phyloP scores from a whole-genome alignment of 2,113 vertebrate species.

The Ardeotis arabs region DNA sequence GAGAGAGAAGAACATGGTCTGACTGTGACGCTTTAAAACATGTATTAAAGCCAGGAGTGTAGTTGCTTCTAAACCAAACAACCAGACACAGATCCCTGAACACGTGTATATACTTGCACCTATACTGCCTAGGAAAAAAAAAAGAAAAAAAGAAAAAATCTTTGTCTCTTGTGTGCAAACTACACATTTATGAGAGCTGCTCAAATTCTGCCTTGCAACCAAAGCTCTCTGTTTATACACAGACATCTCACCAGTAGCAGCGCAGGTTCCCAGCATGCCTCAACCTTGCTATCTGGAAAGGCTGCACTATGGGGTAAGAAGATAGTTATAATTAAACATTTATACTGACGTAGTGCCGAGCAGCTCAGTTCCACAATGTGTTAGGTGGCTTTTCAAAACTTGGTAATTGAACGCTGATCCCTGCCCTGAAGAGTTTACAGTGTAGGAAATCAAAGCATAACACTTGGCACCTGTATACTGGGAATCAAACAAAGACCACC shows the following conservation, averaged over 20 bases:
- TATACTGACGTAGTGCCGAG: conserved; percentile 27
- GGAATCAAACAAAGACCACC: conserved; percentile 39
- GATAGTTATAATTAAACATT: conserved; percentile 69
- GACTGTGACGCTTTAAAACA: neutral
- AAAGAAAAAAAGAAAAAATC: neutral
- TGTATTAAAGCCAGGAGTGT: neutral
- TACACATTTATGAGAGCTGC: neutral
- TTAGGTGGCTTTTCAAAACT: conserved; percentile 60
- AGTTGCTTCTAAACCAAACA: neutral
- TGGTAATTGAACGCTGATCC: conserved; percentile 52
- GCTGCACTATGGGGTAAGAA: conserved; percentile 15
- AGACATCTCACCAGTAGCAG: neutral
- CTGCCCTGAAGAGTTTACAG: conserved; percentile 40
- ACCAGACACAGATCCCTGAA: neutral
- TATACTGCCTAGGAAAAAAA: neutral
- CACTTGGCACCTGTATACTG: conserved; percentile 22
- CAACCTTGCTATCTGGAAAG: conserved; percentile 1
- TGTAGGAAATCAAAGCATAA: conserved; percentile 55
- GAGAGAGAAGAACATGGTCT: neutral
- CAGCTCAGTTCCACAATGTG: conserved; percentile 40
- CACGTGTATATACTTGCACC: neutral
- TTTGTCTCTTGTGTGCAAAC: neutral
- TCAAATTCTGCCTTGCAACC: conserved; percentile 2
- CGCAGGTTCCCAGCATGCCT: conserved; percentile 37
- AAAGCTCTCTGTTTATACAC: neutral